Conservation (phyloP, 2,888 invertebrate species). For the Lepeophtheirus nordmannii region DNA sequence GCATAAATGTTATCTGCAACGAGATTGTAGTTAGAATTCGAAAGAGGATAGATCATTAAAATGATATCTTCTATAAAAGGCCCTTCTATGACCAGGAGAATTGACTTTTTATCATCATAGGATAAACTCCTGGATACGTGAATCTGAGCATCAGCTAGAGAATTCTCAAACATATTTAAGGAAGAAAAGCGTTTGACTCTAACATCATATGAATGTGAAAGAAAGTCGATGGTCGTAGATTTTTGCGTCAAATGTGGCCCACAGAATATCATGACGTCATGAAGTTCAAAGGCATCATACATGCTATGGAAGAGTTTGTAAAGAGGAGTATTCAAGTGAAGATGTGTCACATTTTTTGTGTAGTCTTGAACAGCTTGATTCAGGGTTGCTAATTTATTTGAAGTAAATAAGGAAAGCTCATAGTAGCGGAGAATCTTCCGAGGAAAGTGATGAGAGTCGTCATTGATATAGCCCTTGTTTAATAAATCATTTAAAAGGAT, state of each 20-base stretch:
- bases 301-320: neutral
- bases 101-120: neutral
- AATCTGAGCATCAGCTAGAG: neutral
- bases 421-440: slow-evolving; percentile 1
- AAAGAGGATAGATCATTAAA: neutral
- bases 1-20: neutral
- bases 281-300: neutral
- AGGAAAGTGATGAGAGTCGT: neutral
- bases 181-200: neutral
- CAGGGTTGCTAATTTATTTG: neutral
- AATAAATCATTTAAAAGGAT: neutral
- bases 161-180: neutral
- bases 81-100: neutral
- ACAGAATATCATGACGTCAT: neutral
- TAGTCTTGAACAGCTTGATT: neutral
- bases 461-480: neutral
- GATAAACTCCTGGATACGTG: neutral
- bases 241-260: neutral
- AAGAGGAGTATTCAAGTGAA: neutral
- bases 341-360: neutral
- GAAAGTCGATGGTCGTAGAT: neutral
- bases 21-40: neutral
- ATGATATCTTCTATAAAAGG: neutral
- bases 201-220: neutral
- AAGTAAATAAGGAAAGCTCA: neutral